Percentiles rank a stretch among this genome's conserved stretches.
Evolutionary conservation across 2,797 vertebrate species (phyloP).

Genomic region (Pagetopsis macropterus): DNA sequence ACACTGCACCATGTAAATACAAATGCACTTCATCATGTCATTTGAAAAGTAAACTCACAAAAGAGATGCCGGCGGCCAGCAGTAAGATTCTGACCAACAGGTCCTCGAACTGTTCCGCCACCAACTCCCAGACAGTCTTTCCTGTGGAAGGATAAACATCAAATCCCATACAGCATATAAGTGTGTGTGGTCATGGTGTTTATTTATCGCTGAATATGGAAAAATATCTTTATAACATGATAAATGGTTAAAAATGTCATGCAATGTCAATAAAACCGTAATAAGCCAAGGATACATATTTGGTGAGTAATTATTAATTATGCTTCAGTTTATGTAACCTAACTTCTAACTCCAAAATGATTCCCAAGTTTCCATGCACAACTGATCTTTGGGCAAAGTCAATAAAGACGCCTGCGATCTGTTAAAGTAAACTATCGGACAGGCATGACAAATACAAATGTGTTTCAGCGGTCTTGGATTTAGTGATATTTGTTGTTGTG

Average conservation of each 20-base stretch:
- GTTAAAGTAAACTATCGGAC: neutral
- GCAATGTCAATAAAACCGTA: neutral
- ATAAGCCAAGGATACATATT: neutral
- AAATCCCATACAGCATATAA: neutral
- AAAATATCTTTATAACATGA: neutral
- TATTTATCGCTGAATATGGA: neutral
- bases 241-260: neutral
- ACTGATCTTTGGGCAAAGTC: neutral
- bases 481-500: neutral
- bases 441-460: neutral
- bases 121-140: constrained; percentile 92
- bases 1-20: too few species aligned
- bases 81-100: constrained; percentile 91
- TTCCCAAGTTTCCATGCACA: neutral
- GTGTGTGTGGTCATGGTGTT: neutral
- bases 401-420: too few species aligned
- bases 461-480: neutral
- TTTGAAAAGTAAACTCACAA: constrained; percentile 81
- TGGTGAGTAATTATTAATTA: neutral
- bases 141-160: constrained; percentile 70
- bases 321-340: neutral
- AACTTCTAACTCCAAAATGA: neutral
- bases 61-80: constrained; percentile 92
- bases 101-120: constrained; percentile 91
- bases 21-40: neutral